Evolutionary conservation across 92 coral and sea anemone species (phyloP).

Genomic region (Ricordea florida): DNA sequence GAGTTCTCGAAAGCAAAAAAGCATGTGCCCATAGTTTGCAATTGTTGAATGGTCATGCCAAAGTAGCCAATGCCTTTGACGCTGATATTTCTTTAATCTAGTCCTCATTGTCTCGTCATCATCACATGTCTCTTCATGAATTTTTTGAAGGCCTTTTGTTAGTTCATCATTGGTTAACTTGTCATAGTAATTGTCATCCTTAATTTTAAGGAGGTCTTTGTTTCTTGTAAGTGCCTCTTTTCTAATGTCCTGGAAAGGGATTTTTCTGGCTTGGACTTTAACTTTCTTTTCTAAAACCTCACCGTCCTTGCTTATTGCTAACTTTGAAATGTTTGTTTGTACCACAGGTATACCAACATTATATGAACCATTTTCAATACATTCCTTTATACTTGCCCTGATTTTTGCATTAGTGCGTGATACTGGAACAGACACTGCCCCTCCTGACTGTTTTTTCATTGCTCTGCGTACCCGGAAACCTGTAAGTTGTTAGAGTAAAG

Average conservation of each 20-base stretch:
- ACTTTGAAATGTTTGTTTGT: conserved; percentile 21
- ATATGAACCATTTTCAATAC: conserved; percentile 19
- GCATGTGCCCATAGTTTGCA: conserved; percentile 47
- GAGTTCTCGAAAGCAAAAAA: not conserved
- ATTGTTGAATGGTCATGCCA: conserved; percentile 52
- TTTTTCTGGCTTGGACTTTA: conserved; percentile 45
- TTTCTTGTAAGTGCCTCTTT: conserved; percentile 34
- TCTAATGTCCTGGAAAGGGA: conserved; percentile 42
- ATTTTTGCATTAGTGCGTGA: conserved; percentile 5
- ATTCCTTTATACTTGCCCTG: conserved; percentile 1
- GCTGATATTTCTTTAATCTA: not conserved
- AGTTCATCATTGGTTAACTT: conserved; percentile 12
- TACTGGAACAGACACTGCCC: conserved; percentile 29
- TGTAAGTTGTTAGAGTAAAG: not conserved
- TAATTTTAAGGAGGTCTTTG: not conserved
- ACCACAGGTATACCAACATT: conserved; percentile 36
- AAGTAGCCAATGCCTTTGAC: conserved; percentile 45
- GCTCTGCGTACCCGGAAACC: conserved; percentile 20
- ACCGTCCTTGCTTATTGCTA: conserved; percentile 13
- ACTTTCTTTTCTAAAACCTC: conserved; percentile 5
- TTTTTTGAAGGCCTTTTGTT: conserved; percentile 19
- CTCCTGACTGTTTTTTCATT: conserved; percentile 17
- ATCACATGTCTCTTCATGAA: conserved; percentile 31
- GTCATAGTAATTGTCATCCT: conserved; percentile 12
- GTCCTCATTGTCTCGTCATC: conserved; percentile 16